These are phyloP conservation scores for Meiosimyza decipiens DNA, from an alignment of 2,888 invertebrate species.

Conservation along the genomic window DNA sequence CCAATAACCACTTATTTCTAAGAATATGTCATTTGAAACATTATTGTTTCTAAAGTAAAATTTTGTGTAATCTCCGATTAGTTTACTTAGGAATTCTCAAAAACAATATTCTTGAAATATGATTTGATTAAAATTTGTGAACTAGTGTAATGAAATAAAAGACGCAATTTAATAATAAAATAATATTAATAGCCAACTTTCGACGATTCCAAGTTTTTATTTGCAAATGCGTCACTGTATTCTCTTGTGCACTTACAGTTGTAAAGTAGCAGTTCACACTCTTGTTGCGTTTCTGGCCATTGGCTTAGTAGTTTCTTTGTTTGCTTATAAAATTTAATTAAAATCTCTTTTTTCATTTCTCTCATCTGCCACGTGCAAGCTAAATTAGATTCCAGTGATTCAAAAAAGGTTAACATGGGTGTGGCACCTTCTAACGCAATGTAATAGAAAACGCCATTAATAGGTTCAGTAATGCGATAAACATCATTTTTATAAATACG, in stretches of 20 bases:
- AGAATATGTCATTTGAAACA: too few relatives aligned
- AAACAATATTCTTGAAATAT: too few relatives aligned
- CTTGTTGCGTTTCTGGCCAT: slow-evolving; percentile 56
- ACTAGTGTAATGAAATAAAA: too few relatives aligned
- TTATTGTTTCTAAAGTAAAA: too few relatives aligned
- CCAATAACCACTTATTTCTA: too few relatives aligned
- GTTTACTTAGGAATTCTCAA: too few relatives aligned
- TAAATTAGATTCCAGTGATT: slow-evolving; percentile 50
- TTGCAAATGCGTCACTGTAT: background rate
- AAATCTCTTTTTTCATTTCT: slow-evolving; percentile 58
- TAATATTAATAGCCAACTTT: too few relatives aligned
- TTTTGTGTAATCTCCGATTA: too few relatives aligned
- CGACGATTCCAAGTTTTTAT: too few relatives aligned
- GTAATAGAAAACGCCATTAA: slow-evolving; percentile 55
- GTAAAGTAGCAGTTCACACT: slow-evolving; percentile 56
- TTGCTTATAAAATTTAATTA: slow-evolving; percentile 57
- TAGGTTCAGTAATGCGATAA: slow-evolving; percentile 50
- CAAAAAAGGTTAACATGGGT: slow-evolving; percentile 60
- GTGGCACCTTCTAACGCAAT: slow-evolving; percentile 62
- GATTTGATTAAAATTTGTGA: too few relatives aligned
- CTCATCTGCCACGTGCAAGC: slow-evolving; percentile 57
- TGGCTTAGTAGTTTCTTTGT: slow-evolving; percentile 50
- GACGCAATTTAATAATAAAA: too few relatives aligned
- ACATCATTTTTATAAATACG: slow-evolving; percentile 59
- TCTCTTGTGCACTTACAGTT: slow-evolving; percentile 48